phyloP scores from a whole-genome alignment of 1,140 invertebrate species.

The Anastrepha ludens region DNA sequence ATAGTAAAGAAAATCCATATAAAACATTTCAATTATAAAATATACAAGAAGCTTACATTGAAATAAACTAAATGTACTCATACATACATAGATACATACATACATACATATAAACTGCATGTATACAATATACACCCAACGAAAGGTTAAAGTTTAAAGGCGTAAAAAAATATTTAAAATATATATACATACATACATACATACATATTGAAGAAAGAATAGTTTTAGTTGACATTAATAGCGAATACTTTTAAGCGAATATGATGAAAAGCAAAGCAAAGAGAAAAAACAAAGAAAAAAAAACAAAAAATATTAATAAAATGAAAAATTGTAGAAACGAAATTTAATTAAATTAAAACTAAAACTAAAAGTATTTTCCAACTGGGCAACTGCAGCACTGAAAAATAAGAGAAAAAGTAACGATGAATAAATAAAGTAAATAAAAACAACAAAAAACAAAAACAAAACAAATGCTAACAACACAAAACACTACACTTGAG shows the following conservation, averaged over 20 bases:
- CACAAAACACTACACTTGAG: constrained; percentile 35
- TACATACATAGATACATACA: constrained; percentile 25
- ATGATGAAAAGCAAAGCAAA: constrained; percentile 43
- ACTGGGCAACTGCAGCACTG: constrained; percentile 38
- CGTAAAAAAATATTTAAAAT: constrained; percentile 59
- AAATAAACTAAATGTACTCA: constrained; percentile 15
- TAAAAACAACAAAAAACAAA: background rate
- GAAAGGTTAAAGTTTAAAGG: constrained; percentile 64
- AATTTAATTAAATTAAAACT: constrained; percentile 31
- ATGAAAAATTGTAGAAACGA: constrained; percentile 42
- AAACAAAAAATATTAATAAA: constrained; percentile 11
- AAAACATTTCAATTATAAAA: background rate
- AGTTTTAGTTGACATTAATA: constrained; percentile 49
- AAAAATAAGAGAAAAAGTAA: constrained; percentile 38
- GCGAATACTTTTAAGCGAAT: constrained; percentile 62
- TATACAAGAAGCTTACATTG: constrained; percentile 45
- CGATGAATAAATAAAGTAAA: constrained; percentile 44
- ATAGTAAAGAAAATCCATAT: background rate
- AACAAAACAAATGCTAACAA: background rate
- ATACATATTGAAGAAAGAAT: constrained; percentile 7
- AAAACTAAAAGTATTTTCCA: constrained; percentile 51
- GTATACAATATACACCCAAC: constrained; percentile 60
- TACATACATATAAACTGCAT: constrained; percentile 4
- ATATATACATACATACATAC: constrained; percentile 46
- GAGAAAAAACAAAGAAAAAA: constrained; percentile 7